Conservation (phyloP, 2,113 vertebrate genomes). For the Bombycilla garrulus region DNA sequence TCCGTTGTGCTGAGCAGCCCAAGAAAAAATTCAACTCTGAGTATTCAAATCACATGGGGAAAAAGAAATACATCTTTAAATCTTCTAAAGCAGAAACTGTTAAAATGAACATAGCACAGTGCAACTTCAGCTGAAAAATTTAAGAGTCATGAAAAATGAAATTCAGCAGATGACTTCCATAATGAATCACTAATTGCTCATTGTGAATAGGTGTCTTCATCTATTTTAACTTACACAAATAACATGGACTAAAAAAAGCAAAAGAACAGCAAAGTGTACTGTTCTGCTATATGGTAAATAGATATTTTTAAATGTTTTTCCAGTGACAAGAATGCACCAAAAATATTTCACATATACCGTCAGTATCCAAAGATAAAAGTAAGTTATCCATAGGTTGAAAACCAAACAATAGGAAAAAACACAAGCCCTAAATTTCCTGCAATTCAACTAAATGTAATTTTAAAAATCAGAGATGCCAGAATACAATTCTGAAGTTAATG, state of each 20-base stretch:
- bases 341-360: background rate
- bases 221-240: background rate
- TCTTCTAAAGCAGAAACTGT: background rate
- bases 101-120: background rate
- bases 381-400: background rate
- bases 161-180: background rate
- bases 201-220: background rate
- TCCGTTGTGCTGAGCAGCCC: background rate
- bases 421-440: background rate
- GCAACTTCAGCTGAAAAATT: background rate
- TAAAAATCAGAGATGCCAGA: background rate
- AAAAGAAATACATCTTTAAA: background rate
- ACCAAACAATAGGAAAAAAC: background rate
- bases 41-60: background rate
- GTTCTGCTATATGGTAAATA: background rate
- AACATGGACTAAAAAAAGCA: background rate
- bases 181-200: background rate
- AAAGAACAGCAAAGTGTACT: background rate
- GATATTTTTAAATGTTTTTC: background rate
- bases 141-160: background rate
- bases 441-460: background rate
- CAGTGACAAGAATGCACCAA: constrained; percentile 2
- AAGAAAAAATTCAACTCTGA: background rate
- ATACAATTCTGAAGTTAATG: background rate
- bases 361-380: background rate